phyloP scores from a whole-genome alignment of 2,113 vertebrate species.

The Steatornis caripensis region DNA sequence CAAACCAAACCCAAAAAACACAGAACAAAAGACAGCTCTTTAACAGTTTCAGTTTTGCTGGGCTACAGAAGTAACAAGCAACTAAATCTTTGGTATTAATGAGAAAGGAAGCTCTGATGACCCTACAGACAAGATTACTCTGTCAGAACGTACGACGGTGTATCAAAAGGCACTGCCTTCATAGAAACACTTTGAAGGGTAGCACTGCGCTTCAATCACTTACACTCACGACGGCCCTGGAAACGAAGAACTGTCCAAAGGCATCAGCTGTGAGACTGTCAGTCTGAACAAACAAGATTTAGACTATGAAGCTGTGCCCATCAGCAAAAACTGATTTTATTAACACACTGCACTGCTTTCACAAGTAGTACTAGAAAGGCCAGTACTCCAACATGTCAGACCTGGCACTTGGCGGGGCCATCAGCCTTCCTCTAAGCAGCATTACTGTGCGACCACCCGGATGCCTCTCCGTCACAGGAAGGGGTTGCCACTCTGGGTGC shows the following conservation, averaged over 20 bases:
- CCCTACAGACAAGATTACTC: neutral
- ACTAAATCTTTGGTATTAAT: neutral
- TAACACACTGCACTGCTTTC: neutral
- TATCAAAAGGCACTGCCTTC: neutral
- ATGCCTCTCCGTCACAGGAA: neutral
- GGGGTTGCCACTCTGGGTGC: neutral
- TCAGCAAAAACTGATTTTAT: neutral
- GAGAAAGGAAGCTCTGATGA: neutral
- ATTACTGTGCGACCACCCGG: rapidly evolving
- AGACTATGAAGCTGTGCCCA: neutral
- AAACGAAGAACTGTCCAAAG: neutral
- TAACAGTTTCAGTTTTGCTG: neutral
- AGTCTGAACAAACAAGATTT: neutral
- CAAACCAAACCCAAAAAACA: neutral
- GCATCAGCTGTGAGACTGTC: neutral
- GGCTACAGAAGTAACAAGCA: neutral
- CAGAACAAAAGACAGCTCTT: neutral
- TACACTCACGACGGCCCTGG: neutral
- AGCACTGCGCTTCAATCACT: rapidly evolving
- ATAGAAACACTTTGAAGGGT: neutral
- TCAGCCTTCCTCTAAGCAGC: neutral
- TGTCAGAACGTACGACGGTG: neutral
- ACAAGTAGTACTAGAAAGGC: neutral
- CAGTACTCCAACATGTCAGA: neutral
- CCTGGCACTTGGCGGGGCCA: neutral